Percentiles rank a stretch among this genome's conserved stretches.
phyloP scores from a whole-genome alignment of 2,797 vertebrate species.

The Hemitrygon akajei region DNA sequence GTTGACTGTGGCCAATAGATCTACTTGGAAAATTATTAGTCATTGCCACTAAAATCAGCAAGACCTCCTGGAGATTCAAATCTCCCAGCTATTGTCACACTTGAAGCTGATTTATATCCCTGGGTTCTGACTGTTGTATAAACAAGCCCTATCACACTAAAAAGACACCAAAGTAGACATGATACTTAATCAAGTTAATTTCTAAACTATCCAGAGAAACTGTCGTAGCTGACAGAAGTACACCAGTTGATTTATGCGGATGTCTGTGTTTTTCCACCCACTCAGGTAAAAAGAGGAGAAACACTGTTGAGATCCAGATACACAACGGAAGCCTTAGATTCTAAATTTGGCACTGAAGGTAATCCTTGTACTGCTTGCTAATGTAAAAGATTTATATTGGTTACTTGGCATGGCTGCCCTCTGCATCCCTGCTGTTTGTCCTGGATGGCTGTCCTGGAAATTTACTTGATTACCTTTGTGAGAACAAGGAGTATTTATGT shows the following conservation, averaged over 20 bases:
- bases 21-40: no score
- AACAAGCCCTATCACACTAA: not conserved
- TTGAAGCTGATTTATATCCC: no score
- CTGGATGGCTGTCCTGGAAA: constrained; percentile 23
- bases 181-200: not conserved
- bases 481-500: not conserved
- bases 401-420: not conserved
- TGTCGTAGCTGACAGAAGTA: not conserved
- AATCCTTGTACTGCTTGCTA: not conserved
- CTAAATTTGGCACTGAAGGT: constrained; percentile 16
- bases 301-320: not conserved
- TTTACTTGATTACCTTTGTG: not conserved
- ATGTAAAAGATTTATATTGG: not conserved
- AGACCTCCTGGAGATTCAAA: no score
- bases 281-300: not conserved
- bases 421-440: not conserved
- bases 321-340: constrained; percentile 5
- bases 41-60: no score
- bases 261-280: constrained; percentile 18
- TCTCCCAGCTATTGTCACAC: no score
- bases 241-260: not conserved
- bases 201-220: not conserved
- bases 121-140: no score
- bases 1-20: no score
- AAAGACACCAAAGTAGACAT: not conserved